Conservation (phyloP, 2,113 vertebrate genomes). For the Sapayoa aenigma region DNA sequence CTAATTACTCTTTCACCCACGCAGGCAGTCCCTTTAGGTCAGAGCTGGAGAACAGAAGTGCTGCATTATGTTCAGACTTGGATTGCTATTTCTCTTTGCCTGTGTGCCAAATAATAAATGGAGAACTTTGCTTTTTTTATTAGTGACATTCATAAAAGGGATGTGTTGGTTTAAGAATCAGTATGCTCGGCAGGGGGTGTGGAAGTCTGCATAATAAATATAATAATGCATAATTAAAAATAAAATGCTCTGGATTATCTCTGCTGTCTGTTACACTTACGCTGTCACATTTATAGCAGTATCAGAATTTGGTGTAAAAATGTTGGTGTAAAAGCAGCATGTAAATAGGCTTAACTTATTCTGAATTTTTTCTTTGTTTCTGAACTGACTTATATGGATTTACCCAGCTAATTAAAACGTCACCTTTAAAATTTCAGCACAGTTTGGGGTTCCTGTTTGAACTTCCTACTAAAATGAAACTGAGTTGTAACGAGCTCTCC, state of each 20-base stretch:
- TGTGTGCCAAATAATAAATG: neutral
- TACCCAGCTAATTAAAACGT: neutral
- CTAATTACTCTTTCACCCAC: neutral
- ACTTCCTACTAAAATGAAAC: neutral
- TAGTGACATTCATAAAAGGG: neutral
- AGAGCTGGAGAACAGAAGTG: neutral
- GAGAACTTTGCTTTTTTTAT: neutral
- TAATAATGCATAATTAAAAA: constrained; percentile 4
- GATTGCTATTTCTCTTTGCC: neutral
- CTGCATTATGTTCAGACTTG: neutral
- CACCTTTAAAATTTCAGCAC: neutral
- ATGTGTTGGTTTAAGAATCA: constrained; percentile 3
- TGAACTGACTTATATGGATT: neutral
- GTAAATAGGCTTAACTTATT: neutral
- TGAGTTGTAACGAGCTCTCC: neutral
- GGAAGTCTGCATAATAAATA: neutral
- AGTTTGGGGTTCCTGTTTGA: neutral
- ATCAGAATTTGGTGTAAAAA: neutral
- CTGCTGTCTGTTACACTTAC: neutral
- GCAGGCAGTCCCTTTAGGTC: neutral
- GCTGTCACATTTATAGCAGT: neutral
- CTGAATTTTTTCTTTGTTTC: neutral
- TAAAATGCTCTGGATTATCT: neutral
- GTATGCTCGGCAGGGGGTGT: neutral
- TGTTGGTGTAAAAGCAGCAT: neutral